Conservation (phyloP, 2,888 invertebrate genomes). For the Mesoligia furuncula region DNA sequence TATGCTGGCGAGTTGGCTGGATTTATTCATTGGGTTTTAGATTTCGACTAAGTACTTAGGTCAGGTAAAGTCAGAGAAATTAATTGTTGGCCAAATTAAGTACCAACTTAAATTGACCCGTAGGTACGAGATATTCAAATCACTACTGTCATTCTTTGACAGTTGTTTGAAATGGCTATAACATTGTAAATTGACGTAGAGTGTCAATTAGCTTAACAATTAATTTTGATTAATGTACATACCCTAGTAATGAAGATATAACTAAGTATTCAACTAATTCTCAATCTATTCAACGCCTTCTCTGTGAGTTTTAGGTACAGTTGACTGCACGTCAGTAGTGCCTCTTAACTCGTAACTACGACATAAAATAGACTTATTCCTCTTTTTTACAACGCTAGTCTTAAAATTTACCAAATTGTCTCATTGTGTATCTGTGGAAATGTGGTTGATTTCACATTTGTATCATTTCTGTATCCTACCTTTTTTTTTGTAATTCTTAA, state of each 20-base stretch:
- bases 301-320: neutral
- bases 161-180: neutral
- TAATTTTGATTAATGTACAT: neutral
- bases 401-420: no score
- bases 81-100: neutral
- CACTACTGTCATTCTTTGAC: neutral
- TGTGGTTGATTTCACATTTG: no score
- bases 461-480: no score
- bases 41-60: neutral
- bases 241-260: no score
- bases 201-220: neutral
- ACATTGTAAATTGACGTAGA: neutral
- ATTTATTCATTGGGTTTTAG: slow-evolving; percentile 22
- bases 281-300: neutral
- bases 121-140: neutral
- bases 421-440: no score
- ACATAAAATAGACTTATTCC: no score
- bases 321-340: no score
- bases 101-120: no score
- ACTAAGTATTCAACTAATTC: neutral
- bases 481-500: no score
- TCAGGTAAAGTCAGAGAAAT: neutral
- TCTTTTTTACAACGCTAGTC: no score
- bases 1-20: slow-evolving; percentile 7
- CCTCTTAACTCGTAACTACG: no score